A percentile compares a stretch with the other conserved stretches of the same genome.
Conservation (phyloP, 2,888 invertebrate species). For the Cheilosia grossa region DNA sequence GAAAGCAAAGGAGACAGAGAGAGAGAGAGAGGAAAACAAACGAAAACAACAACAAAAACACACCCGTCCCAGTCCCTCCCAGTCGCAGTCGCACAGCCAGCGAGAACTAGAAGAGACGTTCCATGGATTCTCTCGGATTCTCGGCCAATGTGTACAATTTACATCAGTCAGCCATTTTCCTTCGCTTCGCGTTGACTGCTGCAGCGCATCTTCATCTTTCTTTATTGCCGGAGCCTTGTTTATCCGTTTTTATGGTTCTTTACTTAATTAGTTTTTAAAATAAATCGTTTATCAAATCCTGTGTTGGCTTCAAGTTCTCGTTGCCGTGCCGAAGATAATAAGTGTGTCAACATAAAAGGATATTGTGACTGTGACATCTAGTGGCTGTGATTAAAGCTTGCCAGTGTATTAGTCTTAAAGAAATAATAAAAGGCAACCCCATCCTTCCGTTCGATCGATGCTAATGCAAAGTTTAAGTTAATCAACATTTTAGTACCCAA, state of each 20-base stretch:
- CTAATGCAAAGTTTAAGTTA: slow-evolving; percentile 32
- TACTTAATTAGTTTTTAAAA: slow-evolving; percentile 21
- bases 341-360: slow-evolving; percentile 15
- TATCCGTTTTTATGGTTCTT: slow-evolving; percentile 53
- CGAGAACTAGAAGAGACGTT: slow-evolving; percentile 41
- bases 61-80: slow-evolving; percentile 16
- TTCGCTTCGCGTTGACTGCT: slow-evolving; percentile 79
- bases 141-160: slow-evolving; percentile 75
- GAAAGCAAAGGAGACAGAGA: slow-evolving; percentile 36
- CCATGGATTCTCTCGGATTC: slow-evolving; percentile 65
- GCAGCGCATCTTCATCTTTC: slow-evolving; percentile 67
- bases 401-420: slow-evolving; percentile 13
- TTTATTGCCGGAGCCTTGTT: slow-evolving; percentile 62
- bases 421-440: slow-evolving; percentile 15
- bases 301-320: slow-evolving; percentile 12
- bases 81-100: not conserved
- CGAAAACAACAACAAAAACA: slow-evolving; percentile 31
- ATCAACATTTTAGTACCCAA: slow-evolving; percentile 22
- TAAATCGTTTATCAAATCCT: slow-evolving; percentile 9
- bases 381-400: slow-evolving; percentile 37
- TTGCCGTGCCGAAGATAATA: not conserved
- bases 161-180: slow-evolving; percentile 82
- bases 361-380: slow-evolving; percentile 16
- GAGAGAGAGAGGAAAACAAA: slow-evolving; percentile 46
- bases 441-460: slow-evolving; percentile 26